Evolutionary conservation across 2,888 invertebrate genomes (phyloP).

Genomic region (Strigamia transsilvanica): DNA sequence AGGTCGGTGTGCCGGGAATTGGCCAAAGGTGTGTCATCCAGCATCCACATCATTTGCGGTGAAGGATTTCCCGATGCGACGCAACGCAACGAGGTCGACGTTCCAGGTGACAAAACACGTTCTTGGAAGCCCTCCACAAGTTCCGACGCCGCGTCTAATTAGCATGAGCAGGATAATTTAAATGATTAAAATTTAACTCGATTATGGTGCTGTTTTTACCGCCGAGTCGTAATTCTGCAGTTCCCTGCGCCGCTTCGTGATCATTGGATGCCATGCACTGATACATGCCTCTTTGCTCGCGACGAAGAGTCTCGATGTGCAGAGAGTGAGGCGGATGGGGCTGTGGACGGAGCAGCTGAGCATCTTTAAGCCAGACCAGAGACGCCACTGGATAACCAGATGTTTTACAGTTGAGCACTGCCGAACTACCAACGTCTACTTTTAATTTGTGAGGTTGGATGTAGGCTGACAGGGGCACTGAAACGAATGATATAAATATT

Average conservation of each 20-base stretch:
- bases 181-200: not conserved
- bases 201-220: constrained; percentile 66
- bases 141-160: constrained; percentile 61
- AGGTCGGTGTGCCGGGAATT: constrained; percentile 57
- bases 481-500: no score
- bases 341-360: not conserved
- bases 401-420: constrained; percentile 9
- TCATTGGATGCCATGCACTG: constrained; percentile 73
- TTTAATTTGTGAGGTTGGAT: constrained; percentile 42
- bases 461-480: constrained; percentile 28
- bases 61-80: constrained; percentile 56
- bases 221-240: constrained; percentile 80
- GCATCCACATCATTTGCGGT: constrained; percentile 56
- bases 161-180: not conserved
- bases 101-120: constrained; percentile 53
- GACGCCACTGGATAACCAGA: constrained; percentile 32
- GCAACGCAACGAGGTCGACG: constrained; percentile 55
- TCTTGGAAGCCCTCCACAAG: constrained; percentile 58
- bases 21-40: constrained; percentile 61
- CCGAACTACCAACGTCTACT: constrained; percentile 28
- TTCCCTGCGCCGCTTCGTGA: constrained; percentile 85
- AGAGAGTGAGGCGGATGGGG: not conserved
- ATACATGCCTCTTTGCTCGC: constrained; percentile 39
- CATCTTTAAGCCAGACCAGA: constrained; percentile 49
- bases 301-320: constrained; percentile 18